Percentiles rank a stretch among this genome's conserved stretches.
These are phyloP conservation scores for Polietes domitor DNA, from an alignment of 2,888 invertebrate genomes.

Conservation along the genomic window DNA sequence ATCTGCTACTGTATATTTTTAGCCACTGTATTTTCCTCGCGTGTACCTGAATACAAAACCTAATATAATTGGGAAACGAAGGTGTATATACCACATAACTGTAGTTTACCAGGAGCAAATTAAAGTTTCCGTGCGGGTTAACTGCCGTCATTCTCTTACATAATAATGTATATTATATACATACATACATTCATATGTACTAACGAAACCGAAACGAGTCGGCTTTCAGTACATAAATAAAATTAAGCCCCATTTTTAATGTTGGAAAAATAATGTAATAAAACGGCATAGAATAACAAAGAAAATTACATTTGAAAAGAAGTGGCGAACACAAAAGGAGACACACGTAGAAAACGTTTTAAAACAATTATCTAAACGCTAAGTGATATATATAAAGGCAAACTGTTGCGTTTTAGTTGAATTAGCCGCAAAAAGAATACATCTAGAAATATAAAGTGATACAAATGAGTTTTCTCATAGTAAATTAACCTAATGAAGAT, in stretches of 20 bases:
- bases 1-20: too few species aligned
- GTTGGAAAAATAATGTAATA: constrained; percentile 32
- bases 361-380: constrained; percentile 65
- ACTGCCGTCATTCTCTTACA: too few species aligned
- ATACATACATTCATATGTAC: not conserved
- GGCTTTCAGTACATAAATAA: constrained; percentile 64
- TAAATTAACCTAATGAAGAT: constrained; percentile 55
- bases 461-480: constrained; percentile 54
- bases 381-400: constrained; percentile 61
- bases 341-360: constrained; percentile 61
- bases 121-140: too few species aligned
- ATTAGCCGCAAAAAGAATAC: constrained; percentile 25
- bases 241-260: constrained; percentile 61
- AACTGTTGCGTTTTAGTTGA: constrained; percentile 63
- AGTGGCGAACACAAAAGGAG: not conserved
- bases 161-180: not conserved
- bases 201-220: constrained; percentile 12
- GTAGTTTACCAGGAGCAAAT: too few species aligned
- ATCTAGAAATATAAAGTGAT: constrained; percentile 56
- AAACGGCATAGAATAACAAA: constrained; percentile 33
- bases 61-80: too few species aligned
- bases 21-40: too few species aligned
- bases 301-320: constrained; percentile 26
- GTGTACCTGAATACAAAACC: too few species aligned
- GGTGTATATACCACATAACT: too few species aligned